Conservation (phyloP, 2,113 vertebrate species). For the Callocephalon fimbriatum region DNA sequence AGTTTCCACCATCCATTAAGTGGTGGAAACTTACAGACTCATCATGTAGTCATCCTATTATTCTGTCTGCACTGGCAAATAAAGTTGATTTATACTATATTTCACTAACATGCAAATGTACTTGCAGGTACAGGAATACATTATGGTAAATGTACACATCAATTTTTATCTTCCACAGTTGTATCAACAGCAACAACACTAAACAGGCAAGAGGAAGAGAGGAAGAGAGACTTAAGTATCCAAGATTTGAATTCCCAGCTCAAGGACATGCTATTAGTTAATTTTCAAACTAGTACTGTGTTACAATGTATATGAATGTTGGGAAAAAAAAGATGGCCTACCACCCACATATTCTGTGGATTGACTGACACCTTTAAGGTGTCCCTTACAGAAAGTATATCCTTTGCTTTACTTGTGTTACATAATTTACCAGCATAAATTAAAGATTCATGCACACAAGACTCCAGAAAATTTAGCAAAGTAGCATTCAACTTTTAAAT, state of each 20-base stretch:
- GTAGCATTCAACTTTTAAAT: background rate
- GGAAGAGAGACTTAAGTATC: background rate
- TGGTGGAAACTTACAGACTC: background rate
- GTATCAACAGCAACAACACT: background rate
- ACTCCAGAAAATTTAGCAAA: background rate
- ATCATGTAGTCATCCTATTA: background rate
- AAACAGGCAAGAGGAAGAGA: background rate
- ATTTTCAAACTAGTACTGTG: background rate
- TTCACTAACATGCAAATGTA: background rate
- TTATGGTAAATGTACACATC: background rate
- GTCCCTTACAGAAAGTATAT: background rate
- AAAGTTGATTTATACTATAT: fast-evolving
- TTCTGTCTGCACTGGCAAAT: background rate
- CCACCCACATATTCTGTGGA: background rate
- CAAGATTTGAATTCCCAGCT: background rate
- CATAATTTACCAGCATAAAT: background rate
- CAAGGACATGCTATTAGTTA: background rate
- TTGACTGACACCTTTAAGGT: background rate
- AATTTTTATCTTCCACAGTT: background rate
- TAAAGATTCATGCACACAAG: background rate
- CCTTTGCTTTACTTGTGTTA: too few species aligned
- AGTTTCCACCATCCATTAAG: background rate
- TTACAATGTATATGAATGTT: background rate
- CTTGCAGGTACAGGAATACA: background rate
- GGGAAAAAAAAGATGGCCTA: background rate